These are phyloP conservation scores for Onychomys arenicola DNA, from an alignment of 2,797 vertebrate species.

Conservation along the genomic window DNA sequence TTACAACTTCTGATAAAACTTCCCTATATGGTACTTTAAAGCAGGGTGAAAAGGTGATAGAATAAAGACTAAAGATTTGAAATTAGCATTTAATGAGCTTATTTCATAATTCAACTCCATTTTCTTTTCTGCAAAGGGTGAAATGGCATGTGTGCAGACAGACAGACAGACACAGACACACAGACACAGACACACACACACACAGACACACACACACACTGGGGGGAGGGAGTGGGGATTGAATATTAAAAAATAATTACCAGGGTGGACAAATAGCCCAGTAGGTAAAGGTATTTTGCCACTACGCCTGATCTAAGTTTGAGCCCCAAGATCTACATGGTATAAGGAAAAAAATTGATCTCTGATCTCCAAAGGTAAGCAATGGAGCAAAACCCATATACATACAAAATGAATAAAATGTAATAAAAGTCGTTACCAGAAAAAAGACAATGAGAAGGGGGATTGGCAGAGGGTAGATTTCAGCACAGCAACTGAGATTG, in stretches of 20 bases:
- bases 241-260: neutral
- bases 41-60: neutral
- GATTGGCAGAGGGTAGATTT: neutral
- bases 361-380: neutral
- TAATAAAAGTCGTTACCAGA: neutral
- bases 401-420: neutral
- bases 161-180: neutral
- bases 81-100: slow-evolving; percentile 15
- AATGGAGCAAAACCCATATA: neutral
- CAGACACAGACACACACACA: neutral
- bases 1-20: neutral
- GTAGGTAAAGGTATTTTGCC: neutral
- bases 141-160: no score
- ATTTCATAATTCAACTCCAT: neutral
- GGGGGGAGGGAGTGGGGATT: neutral
- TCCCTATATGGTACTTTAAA: neutral
- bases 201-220: neutral
- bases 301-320: neutral
- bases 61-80: neutral
- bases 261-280: neutral
- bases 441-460: neutral
- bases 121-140: slow-evolving; percentile 1
- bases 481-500: neutral
- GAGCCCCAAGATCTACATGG: neutral
- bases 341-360: neutral